Percentiles rank a stretch among this genome's conserved stretches.
Conservation (phyloP, 2,888 invertebrate genomes). For the Heliconius ethilla region DNA sequence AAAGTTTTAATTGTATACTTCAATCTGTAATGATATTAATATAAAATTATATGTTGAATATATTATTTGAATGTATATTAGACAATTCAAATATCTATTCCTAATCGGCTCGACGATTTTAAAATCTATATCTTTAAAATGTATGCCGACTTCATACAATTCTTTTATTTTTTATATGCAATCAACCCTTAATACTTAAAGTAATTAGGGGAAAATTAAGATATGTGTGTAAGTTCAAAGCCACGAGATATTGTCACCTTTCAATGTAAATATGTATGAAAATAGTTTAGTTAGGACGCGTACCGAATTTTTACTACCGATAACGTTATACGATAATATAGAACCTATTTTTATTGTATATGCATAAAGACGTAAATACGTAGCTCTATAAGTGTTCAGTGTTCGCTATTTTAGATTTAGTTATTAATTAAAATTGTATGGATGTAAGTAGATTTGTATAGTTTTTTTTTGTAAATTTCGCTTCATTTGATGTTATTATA, state of each 20-base stretch:
- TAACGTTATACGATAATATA: constrained; percentile 58
- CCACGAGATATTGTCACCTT: not conserved
- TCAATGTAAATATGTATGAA: constrained; percentile 71
- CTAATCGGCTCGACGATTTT: constrained; percentile 63
- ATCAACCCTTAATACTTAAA: not conserved
- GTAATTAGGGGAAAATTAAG: not conserved
- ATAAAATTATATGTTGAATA: constrained; percentile 17
- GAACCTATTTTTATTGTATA: constrained; percentile 52
- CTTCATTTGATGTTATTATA: constrained; percentile 71
- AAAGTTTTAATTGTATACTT: constrained; percentile 19
- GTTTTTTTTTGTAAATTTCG: constrained; percentile 71
- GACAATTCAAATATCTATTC: constrained; percentile 32
- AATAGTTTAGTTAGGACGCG: constrained; percentile 60
- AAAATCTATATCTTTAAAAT: constrained; percentile 63
- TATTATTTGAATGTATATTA: constrained; percentile 18
- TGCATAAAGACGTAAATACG: constrained; percentile 62
- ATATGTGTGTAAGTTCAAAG: not conserved
- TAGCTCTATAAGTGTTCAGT: constrained; percentile 69
- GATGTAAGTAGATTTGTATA: constrained; percentile 70
- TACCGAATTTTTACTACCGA: constrained; percentile 79
- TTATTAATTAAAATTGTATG: constrained; percentile 61
- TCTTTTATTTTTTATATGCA: not conserved
- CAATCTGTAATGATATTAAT: constrained; percentile 17
- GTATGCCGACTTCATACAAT: not conserved
- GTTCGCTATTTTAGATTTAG: constrained; percentile 72